These are phyloP conservation scores for Decapterus maruadsi DNA, from an alignment of 2,797 vertebrate species.

Conservation along the genomic window DNA sequence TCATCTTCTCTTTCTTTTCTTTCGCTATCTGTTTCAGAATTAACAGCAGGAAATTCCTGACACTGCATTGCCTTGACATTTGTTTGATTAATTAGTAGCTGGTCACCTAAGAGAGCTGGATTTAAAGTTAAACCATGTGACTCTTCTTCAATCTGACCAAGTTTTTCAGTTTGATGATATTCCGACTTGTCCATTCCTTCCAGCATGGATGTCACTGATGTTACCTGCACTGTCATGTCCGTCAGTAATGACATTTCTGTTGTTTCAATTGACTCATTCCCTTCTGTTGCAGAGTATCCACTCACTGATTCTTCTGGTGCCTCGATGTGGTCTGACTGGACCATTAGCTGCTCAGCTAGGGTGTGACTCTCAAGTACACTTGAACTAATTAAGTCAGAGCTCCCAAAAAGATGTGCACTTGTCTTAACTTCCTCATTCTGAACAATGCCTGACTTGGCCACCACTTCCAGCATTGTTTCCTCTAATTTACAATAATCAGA, in stretches of 20 bases:
- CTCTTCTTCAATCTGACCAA: no score
- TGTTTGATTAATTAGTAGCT: no score
- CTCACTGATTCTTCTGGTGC: constrained; percentile 8
- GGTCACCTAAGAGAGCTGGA: no score
- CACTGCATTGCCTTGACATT: no score
- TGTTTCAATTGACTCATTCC: constrained; percentile 5
- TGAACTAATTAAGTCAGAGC: not conserved
- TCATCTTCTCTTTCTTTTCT: no score
- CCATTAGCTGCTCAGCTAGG: not conserved
- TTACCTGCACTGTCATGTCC: not conserved
- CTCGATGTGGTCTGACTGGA: not conserved
- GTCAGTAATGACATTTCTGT: not conserved
- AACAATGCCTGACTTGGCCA: not conserved
- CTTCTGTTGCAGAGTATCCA: constrained; percentile 18
- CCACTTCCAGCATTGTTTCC: not conserved
- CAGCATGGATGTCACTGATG: no score
- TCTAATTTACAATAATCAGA: not conserved
- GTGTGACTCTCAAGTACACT: not conserved
- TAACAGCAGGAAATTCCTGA: no score
- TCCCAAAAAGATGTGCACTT: not conserved
- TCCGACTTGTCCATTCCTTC: no score
- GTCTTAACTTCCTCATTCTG: constrained; percentile 26
- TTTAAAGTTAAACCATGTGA: no score
- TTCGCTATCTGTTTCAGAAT: no score
- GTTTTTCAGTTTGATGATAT: no score